These are phyloP conservation scores for Chroicocephalus ridibundus DNA, from an alignment of 2,113 vertebrate species.

Conservation along the genomic window DNA sequence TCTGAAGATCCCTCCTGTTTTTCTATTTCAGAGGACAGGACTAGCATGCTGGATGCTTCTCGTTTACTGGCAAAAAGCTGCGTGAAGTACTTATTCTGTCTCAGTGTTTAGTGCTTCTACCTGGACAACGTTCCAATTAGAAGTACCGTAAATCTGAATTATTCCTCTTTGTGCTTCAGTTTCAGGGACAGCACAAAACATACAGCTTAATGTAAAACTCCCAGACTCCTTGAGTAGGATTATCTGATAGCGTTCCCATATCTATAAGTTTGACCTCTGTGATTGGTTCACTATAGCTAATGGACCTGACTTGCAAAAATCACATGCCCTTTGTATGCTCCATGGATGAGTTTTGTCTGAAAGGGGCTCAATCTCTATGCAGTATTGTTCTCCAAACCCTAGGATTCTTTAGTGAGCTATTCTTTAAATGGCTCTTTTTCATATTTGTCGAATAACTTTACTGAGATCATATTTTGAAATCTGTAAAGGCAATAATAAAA, in stretches of 20 bases:
- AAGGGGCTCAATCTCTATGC: not conserved
- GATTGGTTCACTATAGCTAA: accelerated
- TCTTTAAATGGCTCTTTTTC: not conserved
- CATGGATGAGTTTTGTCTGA: not conserved
- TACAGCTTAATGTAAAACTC: not conserved
- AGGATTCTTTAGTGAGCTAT: not conserved
- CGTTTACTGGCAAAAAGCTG: not conserved
- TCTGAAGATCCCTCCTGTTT: not conserved
- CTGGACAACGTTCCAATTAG: not conserved
- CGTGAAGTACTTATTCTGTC: not conserved
- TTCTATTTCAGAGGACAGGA: not conserved
- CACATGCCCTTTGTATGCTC: not conserved
- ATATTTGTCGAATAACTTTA: not conserved
- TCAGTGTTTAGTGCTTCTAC: not conserved
- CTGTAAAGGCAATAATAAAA: not conserved
- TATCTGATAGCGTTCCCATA: not conserved
- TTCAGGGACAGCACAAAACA: not conserved
- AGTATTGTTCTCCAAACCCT: not conserved
- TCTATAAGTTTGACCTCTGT: not conserved
- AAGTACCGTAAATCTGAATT: not conserved
- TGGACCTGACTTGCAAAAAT: not conserved
- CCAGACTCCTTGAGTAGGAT: not conserved
- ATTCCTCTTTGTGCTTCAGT: not conserved
- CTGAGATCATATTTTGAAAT: not conserved
- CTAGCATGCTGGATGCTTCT: not conserved